Base-by-base conservation (phyloP, 2,113 vertebrate species). In the Myotis davidii region DNA sequence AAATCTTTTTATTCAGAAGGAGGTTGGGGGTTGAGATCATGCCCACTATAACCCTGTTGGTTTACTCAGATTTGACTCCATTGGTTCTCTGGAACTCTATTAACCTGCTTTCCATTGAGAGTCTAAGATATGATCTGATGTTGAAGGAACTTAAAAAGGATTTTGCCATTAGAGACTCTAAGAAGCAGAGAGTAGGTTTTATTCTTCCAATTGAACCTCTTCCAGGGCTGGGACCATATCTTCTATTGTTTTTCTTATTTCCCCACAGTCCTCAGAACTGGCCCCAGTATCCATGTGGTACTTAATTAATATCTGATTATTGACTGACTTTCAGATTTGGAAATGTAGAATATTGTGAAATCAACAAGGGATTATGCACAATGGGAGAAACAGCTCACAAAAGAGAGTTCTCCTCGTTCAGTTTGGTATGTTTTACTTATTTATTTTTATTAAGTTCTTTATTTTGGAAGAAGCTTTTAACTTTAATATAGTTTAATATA, bases 391-490 rank as follows among this genome's bases (percentile, higher is more conserved):
- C 1, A 50, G 21, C 52, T 85, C 29, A 81, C 29, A 73, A 27
- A 76, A 84, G 37, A 67, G 23, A 27, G 11, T 90, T 92, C 76
- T 48, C 18, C n/a, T 92, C 93, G 45, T 79, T 87, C 42, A 32
- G 25, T 76, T 72, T 94, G 45, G 37, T 39, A 9, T 65, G 64
- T 84, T 91, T 69, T 72, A 29, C 69, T 77, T 83, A 86, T 82
- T 92, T 18, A 88, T 86, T 88, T 77, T 92, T 21, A 93, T 23
- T 54, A 95, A 91, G 39, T 87, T 94, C 39, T 96, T 92, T 78
- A 13, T 95, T 94, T 93, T 69, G 89, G 79, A 93, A 87, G 76
- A 96, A 91, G 73, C 81, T 84, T 87, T 45, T 81, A 90, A 94
- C 45, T 82, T 90, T 1, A 6, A 2, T 87, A 37, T 88, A 56